These are phyloP conservation scores for Drosophila obscura DNA, from an alignment of 1,140 invertebrate genomes.

Conservation along the genomic window DNA sequence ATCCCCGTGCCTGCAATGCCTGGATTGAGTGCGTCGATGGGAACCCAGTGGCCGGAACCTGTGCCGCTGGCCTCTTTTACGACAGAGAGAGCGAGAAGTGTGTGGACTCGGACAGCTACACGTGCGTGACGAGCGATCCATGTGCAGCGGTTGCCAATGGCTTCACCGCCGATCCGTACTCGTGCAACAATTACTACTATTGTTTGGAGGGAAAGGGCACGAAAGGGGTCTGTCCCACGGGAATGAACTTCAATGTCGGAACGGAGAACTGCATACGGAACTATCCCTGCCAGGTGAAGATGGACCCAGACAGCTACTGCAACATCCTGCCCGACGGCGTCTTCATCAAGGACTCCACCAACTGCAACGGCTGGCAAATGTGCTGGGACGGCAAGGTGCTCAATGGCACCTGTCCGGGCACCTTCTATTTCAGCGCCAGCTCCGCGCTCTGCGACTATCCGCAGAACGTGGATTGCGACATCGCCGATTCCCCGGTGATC, in stretches of 20 bases:
- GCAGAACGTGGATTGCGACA: slow-evolving; percentile 55
- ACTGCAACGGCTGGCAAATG: slow-evolving; percentile 65
- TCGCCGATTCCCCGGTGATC: slow-evolving; percentile 18
- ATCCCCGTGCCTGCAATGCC: slow-evolving; percentile 64
- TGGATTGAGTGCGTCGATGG: slow-evolving; percentile 70
- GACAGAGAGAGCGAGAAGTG: slow-evolving; percentile 59
- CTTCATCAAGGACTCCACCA: slow-evolving; percentile 55
- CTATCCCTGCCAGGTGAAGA: slow-evolving; percentile 48
- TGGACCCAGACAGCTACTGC: slow-evolving; percentile 66
- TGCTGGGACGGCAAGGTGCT: slow-evolving; percentile 63
- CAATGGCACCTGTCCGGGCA: slow-evolving; percentile 60
- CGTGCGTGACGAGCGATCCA: slow-evolving; percentile 71
- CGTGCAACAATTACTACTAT: slow-evolving; percentile 75
- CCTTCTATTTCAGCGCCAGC: slow-evolving; percentile 61
- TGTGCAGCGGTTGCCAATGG: slow-evolving; percentile 57
- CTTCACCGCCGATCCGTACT: slow-evolving; percentile 70
- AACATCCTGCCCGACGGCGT: slow-evolving; percentile 78
- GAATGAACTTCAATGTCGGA: slow-evolving; percentile 66
- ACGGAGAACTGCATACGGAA: slow-evolving; percentile 64
- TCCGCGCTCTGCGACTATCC: slow-evolving; percentile 64
- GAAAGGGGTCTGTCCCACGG: slow-evolving; percentile 51
- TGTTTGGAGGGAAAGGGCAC: slow-evolving; percentile 56
- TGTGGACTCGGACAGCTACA: slow-evolving; percentile 37
- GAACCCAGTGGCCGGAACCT: slow-evolving; percentile 46
- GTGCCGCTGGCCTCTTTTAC: slow-evolving; percentile 53